Base-by-base conservation (phyloP, 2,113 vertebrate genomes). In the Eptesicus fuscus region DNA sequence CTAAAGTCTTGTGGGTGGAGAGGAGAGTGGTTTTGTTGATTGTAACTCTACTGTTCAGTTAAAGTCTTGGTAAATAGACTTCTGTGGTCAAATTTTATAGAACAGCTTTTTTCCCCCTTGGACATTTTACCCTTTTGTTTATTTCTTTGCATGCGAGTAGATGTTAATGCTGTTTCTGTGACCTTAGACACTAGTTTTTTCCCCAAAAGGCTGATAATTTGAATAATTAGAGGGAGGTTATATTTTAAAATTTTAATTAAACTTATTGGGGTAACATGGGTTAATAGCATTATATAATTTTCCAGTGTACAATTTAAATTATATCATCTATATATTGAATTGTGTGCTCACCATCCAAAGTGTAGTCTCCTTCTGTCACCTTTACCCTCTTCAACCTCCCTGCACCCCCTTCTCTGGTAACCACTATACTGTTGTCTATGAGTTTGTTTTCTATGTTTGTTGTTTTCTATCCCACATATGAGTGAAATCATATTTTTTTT, bases 201-300 rank as follows among this genome's bases (percentile, higher is more conserved):
- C n/a, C n/a, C 40, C 25, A 91, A 93, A 67, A 80, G 37, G 17
- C 40, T 92, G 42, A 92, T 35, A 74, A 40, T 95, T 96, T 73
- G 14, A 90, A 93, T 42, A 74, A 40, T 96, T 96, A 78, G 18
- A 90, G 80, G 40, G 28, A 47, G 30, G 65, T 47, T 47, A 42
- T 44, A 32, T 63, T 63, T 73, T 73, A 61, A 82, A 44, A 2
- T 56, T 56, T 78, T 78, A 78, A 35, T 53, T 79, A 56, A 79
- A 79, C 16, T 79, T 56, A 79, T 56, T 56, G 76, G 32, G 32
- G n/a, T 53, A 20, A 79, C 20, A 79, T 35, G 51, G 49, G 49
- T 79, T 79, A 56, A 32, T 49, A 49, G 42, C 37, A 73, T 73
- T 77, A 56, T 79, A 37, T 56, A 59, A 59, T 12, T 79, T 53